Base-by-base conservation (phyloP, 2,797 vertebrate genomes). In the Ctenopoma kingsleyae region DNA sequence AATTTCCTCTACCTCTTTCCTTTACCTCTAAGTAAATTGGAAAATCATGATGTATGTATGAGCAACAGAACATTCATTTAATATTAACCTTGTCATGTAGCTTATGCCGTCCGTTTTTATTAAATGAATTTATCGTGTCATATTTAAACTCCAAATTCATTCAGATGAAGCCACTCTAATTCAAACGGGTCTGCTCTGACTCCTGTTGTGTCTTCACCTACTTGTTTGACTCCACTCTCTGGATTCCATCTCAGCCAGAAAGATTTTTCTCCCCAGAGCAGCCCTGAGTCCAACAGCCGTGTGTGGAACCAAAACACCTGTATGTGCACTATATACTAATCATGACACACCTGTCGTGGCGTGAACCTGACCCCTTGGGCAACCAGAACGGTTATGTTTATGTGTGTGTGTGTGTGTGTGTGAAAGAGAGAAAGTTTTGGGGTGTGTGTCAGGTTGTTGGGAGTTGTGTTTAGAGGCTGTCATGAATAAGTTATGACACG, bases 401-500 rank as follows among this genome's bases (percentile, higher is more conserved):
- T 30, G 40, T 20, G 10, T 51, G 4, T 53, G 30, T 32, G 8
- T 20, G 25, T 27, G 13, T 57, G 12, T 52, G 17, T 36, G 22
- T 47, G 25, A 16, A 8, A 30, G 17, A 49, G 41, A 16, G 22
- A 32, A 16, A 41, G 46, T 71, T 51, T 61, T 3, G 20, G 62
- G n/a, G 30, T 52, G 56, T 41, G 72, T 61, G 22, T 74, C 47
- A 56, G 36, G 20, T 20, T 51, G 60, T 13, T 10, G 12, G 51
- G 30, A 38, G 2, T 50, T 43, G 57, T 74, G 63, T 78, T 71
- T 40, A 38, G 59, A 83, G 70, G 71, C 80, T 72, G 71, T 71
- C 83, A 92, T 92, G 87, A 93, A 94, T 94, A 92, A 93, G 81
- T 90, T 85, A 94, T 93, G 85, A 87, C 82, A 87, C 85, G 90